Conservation (phyloP, 2,888 invertebrate species). For the Junonia oenone region DNA sequence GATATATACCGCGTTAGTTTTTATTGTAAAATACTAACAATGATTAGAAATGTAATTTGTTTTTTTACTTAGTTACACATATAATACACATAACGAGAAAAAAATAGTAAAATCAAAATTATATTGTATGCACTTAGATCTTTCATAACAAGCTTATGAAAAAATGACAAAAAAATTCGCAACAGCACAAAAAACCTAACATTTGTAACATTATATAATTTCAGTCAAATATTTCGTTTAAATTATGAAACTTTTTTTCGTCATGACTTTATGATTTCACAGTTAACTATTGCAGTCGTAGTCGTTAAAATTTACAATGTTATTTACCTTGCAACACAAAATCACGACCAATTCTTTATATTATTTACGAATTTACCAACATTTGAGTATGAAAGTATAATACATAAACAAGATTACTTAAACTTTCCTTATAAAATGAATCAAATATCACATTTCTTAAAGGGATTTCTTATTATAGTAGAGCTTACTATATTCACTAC, state of each 20-base stretch:
- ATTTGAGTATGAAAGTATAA: background rate
- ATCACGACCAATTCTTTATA: background rate
- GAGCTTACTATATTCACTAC: too few species aligned
- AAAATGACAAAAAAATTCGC: background rate
- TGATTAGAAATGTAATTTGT: too few species aligned
- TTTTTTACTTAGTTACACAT: too few species aligned
- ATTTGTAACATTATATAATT: background rate
- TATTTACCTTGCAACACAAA: background rate
- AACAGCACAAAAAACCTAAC: background rate
- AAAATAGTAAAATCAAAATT: too few species aligned
- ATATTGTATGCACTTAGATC: background rate
- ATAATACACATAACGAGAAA: too few species aligned
- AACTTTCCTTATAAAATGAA: too few species aligned
- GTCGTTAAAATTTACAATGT: background rate
- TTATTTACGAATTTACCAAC: background rate
- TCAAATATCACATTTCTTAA: too few species aligned
- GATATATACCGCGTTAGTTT: too few species aligned
- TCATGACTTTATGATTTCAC: background rate
- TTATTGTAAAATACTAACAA: too few species aligned
- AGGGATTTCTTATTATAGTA: too few species aligned
- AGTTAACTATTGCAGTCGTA: background rate
- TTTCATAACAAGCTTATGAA: background rate
- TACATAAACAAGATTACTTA: background rate
- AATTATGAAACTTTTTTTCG: background rate
- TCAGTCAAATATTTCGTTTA: background rate